phyloP scores from a whole-genome alignment of 2,888 invertebrate genomes.

The Chrysomela aeneicollis region DNA sequence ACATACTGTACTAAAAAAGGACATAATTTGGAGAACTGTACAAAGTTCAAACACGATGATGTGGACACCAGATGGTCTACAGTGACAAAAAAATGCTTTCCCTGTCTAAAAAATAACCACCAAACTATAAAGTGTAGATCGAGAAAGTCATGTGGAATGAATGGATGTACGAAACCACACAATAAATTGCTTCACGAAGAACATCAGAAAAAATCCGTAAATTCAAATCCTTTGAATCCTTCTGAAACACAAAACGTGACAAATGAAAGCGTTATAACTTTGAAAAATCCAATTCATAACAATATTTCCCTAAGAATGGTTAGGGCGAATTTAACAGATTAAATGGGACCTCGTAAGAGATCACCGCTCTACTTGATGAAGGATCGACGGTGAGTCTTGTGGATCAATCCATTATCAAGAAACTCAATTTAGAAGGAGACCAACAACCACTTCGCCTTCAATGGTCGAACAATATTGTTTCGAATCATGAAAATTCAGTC shows the following conservation, averaged over 20 bases:
- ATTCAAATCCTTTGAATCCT: no score
- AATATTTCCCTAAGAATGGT: no score
- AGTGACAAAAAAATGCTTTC: no score
- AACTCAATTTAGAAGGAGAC: neutral
- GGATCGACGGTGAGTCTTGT: neutral
- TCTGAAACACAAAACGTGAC: no score
- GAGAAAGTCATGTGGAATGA: neutral
- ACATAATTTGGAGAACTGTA: neutral
- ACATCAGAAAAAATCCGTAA: neutral
- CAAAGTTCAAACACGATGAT: neutral
- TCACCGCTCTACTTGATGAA: neutral
- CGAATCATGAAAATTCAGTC: neutral
- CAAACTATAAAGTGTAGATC: no score
- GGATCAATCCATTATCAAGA: neutral
- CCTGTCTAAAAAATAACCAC: no score
- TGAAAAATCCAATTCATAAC: no score
- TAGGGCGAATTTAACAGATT: no score
- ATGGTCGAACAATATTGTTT: neutral
- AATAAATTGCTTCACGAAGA: neutral
- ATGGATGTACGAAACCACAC: neutral
- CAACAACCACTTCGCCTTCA: neutral
- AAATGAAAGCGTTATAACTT: no score
- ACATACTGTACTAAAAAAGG: no score
- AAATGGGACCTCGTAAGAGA: neutral
- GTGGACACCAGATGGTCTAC: constrained; percentile 2